Evolutionary conservation across 2,113 vertebrate genomes (phyloP).

Genomic region (Rhodinocichla rosea): DNA sequence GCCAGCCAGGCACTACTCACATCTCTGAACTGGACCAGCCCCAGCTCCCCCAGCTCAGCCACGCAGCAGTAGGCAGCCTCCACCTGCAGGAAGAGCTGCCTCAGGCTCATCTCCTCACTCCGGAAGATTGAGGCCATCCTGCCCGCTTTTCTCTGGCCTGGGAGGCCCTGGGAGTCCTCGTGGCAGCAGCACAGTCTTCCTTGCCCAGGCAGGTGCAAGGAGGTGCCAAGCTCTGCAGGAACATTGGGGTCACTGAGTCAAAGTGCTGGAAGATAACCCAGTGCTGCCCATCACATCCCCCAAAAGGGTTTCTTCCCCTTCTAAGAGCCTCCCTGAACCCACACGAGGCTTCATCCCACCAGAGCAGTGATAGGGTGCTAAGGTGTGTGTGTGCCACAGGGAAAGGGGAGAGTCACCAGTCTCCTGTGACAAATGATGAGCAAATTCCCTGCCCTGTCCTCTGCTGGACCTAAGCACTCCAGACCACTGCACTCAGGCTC

Average conservation of each 20-base stretch:
- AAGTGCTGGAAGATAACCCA: neutral
- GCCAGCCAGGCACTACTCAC: constrained; percentile 60
- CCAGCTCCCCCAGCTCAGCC: constrained; percentile 79
- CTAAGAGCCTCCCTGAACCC: neutral
- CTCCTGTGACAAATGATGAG: neutral
- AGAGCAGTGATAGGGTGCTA: neutral
- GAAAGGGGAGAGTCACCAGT: neutral
- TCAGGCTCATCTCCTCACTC: constrained; percentile 81
- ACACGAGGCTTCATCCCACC: neutral
- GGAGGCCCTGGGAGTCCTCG: neutral
- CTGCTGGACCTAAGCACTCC: neutral
- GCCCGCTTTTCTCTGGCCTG: neutral
- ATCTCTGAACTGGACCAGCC: constrained; percentile 81
- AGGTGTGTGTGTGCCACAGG: neutral
- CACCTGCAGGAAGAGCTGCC: constrained; percentile 80
- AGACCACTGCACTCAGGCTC: neutral
- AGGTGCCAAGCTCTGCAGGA: neutral
- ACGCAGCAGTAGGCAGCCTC: constrained; percentile 83
- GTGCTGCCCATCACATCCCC: rapidly evolving
- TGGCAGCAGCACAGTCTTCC: neutral
- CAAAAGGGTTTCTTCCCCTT: neutral
- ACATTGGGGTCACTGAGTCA: neutral
- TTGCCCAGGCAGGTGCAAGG: neutral
- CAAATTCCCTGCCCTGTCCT: neutral
- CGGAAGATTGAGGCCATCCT: constrained; percentile 74